Base-by-base conservation (phyloP, 2,797 vertebrate genomes). In the Atherinosoma microstoma region DNA sequence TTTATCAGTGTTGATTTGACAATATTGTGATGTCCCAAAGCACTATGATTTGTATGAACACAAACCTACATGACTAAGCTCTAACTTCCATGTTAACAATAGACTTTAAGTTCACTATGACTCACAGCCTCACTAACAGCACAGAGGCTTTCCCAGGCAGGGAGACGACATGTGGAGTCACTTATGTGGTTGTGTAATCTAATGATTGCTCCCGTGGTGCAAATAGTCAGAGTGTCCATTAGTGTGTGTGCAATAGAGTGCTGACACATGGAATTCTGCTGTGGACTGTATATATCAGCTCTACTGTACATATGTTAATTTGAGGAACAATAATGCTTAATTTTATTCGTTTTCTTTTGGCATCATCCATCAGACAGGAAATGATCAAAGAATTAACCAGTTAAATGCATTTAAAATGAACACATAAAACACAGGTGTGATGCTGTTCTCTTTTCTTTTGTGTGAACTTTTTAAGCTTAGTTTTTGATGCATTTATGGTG, bases 121-220 rank as follows among this genome's bases (percentile, higher is more conserved):
- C 30, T 76, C 61, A 54, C 35, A 73, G 54, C 30, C 65, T 60
- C 40, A 16, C 56, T 22, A 30, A 58, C 51, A 36, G 67, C 38
- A 64, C 68, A 76, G 59, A 58, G 22, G 16, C 63, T 73, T 71
- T 67, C 60, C 45, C 45, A 20, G 20, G 4, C 42, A 20, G 16
- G 3, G 58, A 81, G 81, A 78, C 64, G 51, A 47, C 71, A 66
- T 73, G 77, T 63, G 58, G 75, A 76, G 74, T 49, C 67, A 73
- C 45, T 78, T 80, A 63, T 73, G 11, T 3, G 12, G 34, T 58
- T 78, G 70, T 72, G 42, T 79, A 82, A 80, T 83, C 67, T 82
- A 77, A 87, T 80, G 79, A 86, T 79, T 75, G 59, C 78, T 75
- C 64, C 70, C 4, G 18, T 54, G 42, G 49, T 60, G 58, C 47